Base-by-base conservation (phyloP, 30 jellyfish, hydroid and myxozoan species). In the Mastigias papua region DNA sequence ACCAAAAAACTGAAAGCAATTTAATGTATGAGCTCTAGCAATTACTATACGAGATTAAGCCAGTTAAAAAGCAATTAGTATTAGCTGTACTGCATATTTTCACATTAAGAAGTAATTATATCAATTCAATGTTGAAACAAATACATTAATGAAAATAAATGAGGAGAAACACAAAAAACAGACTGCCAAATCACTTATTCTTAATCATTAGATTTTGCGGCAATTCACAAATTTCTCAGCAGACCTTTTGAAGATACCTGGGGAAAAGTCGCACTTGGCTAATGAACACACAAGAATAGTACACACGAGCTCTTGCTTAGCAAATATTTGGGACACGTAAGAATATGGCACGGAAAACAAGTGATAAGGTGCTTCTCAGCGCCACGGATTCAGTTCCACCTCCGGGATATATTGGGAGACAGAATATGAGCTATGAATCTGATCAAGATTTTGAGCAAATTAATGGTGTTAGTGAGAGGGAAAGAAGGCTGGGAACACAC, bases 331-430 rank as follows among this genome's bases (percentile, higher is more conserved):
- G 26, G 81, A 29, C 11, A 69, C 76, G 15, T 27, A 26, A 30
- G 25, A 61, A 76, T 6, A 80, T 80, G 90, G 72, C 90, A 25
- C 62, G 35, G 33, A 80, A 64, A 51, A 21, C 54, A 30, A 66
- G 75, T 29, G 90, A 80, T 9, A 80, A 64, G 63, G 42, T 64
- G 31, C 28, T 65, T 37, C 54, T 64, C 23, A 80, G 75, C 32
- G 72, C 60, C 46, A 62, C 28, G 34, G 73, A 80, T 54, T 80
- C 90, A 8, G 67, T 23, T 13, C 90, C 90, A 5, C 90, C 90
- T 3, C 90, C 90, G 15, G 81, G 62, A 9, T 80, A 80, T 37
- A 46, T 25, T 15, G 90, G 90, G 9, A 32, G 81, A 46, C 31
- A 80, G 20, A 80, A 80, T 69, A 31, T 25, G 51, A 75, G 81